Base-by-base conservation (phyloP, 2,113 vertebrate genomes). In the Sciurus niger region DNA sequence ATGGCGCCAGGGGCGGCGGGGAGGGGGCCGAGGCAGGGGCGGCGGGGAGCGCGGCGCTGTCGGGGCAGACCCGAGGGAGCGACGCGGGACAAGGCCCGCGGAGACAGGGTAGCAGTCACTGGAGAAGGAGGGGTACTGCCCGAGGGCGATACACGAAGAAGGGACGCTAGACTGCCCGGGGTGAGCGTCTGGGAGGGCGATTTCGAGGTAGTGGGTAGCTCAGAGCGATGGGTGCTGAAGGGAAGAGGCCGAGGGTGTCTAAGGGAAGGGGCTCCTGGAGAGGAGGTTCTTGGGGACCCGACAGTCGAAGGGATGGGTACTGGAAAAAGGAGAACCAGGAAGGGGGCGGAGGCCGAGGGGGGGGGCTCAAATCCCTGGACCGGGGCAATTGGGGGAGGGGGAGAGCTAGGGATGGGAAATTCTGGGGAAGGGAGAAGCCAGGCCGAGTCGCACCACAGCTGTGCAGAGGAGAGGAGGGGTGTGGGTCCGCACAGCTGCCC, bases 1-100 rank as follows among this genome's bases (percentile, higher is more conserved):
- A 99, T 99, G 97, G 97, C 96, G 95, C 92, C 82, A 4, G 94
- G 92, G 89, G 78, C 85, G 73, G 91, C 74, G 80, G 76, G 37
- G 58, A 80, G 76, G 77, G 79, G 90, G 76, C 55, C 63, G 80
- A 72, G 37, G 58, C 78, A 87, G 76, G 89, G n/a, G 58, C 84
- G 68, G 85, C 80, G 5, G 84, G 20, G 84, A 53, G 79, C 77
- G 91, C 43, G 34, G 84, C 46, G 85, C 55, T 32, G 89, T 51
- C 40, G 73, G 85, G 94, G 77, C 86, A 65, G 92, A 79, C 95
- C 58, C 70, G 76, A 63, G 78, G 70, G 34, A 34, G 34, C 53
- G 17, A 65, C 48, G 43, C 28, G 53, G 91, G 34, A 20, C 78
- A 70, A 79, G 85, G 79, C 92, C 58, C 55, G 30, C 63, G 43